Base-by-base conservation (phyloP, 2,888 invertebrate genomes). In the Epinotia nisella region DNA sequence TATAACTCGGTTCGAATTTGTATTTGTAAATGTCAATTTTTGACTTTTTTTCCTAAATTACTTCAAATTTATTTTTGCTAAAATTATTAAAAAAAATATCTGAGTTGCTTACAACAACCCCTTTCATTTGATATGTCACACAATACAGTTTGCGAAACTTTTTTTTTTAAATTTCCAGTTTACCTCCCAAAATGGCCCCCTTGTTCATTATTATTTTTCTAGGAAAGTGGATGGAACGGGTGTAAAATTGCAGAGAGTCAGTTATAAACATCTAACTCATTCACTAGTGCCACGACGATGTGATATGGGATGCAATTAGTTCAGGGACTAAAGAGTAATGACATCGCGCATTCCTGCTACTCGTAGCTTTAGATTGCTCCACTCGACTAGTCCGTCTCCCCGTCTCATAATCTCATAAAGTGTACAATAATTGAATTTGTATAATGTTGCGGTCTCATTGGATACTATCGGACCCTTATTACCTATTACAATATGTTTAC, bases 321-420 rank as follows among this genome's bases (percentile, higher is more conserved):
- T 77, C 76, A 77, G 77, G 76, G 79, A 81, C 82, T 81, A 82
- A 83, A 81, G 66, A 77, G 74, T 83, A 80, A 85, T 83, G 82
- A 59, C 64, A 65, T 29, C 29, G 67, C 67, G 45, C 67, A 67
- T 67, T 67, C 67, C 58, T 41, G 39, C 60, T 58, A 49, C 49
- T 49, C n/a, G 49, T 35, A 9, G 3, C n/a, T 55, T 21, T 15
- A 58, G 58, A 29, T n/a, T 13, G 35, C 59, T 59, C 35, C 7
- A 19, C 59, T 59, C 35, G 49, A 49, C 49, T 10, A 49, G 56
- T 41, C 39, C 9, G 55, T 39, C 17, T 15, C 39, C 10, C 29
- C n/a, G n/a, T n/a, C n/a, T n/a, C n/a, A n/a, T n/a, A n/a, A 29
- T 51, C 53, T 19, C 13, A 21, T 65, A 53, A 65, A 39, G 15